phyloP scores from a whole-genome alignment of 1,140 invertebrate species.

The Drosophila lini region DNA sequence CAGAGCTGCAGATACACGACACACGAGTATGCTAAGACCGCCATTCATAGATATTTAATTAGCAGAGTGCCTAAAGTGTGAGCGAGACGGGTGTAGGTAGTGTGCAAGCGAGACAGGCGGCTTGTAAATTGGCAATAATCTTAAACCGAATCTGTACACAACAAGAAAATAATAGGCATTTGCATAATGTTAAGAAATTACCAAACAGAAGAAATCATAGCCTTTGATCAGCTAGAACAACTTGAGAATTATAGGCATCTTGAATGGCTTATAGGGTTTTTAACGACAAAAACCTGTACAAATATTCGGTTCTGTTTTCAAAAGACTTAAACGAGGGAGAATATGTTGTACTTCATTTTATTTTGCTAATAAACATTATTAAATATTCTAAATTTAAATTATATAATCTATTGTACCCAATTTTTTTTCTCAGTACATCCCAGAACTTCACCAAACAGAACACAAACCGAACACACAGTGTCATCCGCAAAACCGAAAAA shows the following conservation, averaged over 20 bases:
- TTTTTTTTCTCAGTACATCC: slow-evolving; percentile 12
- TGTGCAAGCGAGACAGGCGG: slow-evolving; percentile 18
- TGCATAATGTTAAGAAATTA: background rate
- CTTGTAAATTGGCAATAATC: slow-evolving; percentile 72
- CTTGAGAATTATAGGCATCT: background rate
- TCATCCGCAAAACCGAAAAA: slow-evolving; percentile 61
- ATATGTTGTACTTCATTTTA: too few relatives aligned
- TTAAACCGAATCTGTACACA: slow-evolving; percentile 41
- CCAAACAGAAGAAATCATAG: too few relatives aligned
- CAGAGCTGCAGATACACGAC: slow-evolving; percentile 25
- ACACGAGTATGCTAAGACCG: slow-evolving; percentile 55
- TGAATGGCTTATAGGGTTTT: too few relatives aligned
- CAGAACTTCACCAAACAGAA: slow-evolving; percentile 18
- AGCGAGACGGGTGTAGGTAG: slow-evolving; percentile 2
- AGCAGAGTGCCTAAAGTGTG: slow-evolving; percentile 52
- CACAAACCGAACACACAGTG: slow-evolving; percentile 32
- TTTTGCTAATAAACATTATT: too few relatives aligned
- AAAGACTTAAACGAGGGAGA: too few relatives aligned
- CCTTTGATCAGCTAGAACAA: background rate
- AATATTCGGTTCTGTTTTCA: too few relatives aligned
- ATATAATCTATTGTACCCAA: background rate
- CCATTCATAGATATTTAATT: slow-evolving; percentile 84
- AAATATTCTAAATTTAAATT: background rate
- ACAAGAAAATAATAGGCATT: background rate
- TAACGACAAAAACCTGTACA: too few relatives aligned